These are phyloP conservation scores for Calameuta idolon DNA, from an alignment of 2,888 invertebrate genomes.

Conservation along the genomic window DNA sequence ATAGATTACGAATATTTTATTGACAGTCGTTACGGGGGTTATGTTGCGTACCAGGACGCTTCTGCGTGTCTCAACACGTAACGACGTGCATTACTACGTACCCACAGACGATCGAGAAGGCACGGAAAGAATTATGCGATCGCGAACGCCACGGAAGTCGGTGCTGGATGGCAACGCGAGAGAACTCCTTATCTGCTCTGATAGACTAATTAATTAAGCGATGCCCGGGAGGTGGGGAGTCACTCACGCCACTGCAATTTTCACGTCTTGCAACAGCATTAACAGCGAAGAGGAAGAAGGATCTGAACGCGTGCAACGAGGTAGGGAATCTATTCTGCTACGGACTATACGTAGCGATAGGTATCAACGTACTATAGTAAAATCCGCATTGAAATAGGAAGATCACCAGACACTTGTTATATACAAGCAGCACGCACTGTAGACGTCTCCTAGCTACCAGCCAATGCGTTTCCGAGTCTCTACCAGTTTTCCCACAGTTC, in stretches of 20 bases:
- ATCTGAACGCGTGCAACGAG: neutral
- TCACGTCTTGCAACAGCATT: conserved; percentile 4
- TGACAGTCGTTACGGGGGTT: neutral
- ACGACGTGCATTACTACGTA: neutral
- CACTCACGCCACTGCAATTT: conserved; percentile 35
- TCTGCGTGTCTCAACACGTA: neutral
- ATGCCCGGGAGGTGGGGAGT: conserved; percentile 17
- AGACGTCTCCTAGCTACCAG: neutral
- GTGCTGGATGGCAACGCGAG: neutral
- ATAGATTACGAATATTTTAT: neutral
- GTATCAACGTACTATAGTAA: neutral
- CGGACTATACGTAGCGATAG: neutral
- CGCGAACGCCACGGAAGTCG: conserved; percentile 41
- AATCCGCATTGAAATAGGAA: neutral
- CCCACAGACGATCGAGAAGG: conserved; percentile 26
- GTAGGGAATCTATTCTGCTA: neutral
- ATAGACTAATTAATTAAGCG: conserved; percentile 48
- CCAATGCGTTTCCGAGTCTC: neutral
- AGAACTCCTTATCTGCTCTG: neutral
- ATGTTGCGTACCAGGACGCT: neutral
- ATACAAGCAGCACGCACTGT: neutral
- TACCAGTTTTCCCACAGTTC: conserved; percentile 59
- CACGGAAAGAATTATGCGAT: conserved; percentile 40
- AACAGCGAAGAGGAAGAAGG: neutral
- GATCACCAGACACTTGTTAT: neutral